A percentile compares a stretch with the other conserved stretches of the same genome.
Evolutionary conservation across 2,113 vertebrate genomes (phyloP).

Genomic region (Hydropotes inermis): DNA sequence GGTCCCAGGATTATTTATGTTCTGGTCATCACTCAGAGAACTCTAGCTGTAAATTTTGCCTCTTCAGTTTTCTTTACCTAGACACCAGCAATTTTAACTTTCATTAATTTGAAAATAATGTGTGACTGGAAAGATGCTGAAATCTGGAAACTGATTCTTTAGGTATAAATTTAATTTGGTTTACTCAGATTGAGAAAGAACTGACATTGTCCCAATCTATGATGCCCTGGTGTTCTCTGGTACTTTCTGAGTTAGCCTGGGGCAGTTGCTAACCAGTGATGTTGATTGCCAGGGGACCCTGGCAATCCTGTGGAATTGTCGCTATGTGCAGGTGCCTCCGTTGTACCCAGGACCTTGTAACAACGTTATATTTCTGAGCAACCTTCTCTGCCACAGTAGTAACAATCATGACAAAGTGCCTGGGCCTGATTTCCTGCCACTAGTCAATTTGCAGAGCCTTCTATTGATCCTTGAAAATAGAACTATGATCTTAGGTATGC

Average conservation of each 20-base stretch:
- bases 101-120: constrained; percentile 38
- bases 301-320: neutral
- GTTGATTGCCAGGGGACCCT: neutral
- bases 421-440: neutral
- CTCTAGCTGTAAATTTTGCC: neutral
- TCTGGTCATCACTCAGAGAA: neutral
- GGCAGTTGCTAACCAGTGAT: neutral
- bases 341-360: neutral
- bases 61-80: constrained; percentile 13
- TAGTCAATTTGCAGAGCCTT: neutral
- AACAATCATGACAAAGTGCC: neutral
- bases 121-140: neutral
- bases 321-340: neutral
- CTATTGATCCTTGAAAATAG: neutral
- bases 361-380: neutral
- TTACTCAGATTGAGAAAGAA: constrained; percentile 7
- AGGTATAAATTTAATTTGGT: constrained; percentile 9
- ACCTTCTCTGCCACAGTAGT: neutral
- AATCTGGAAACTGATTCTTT: constrained; percentile 23
- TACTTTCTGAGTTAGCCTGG: neutral
- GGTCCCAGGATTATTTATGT: neutral
- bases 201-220: neutral
- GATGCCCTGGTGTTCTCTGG: neutral
- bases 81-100: neutral
- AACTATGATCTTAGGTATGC: neutral